Evolutionary conservation across 2,888 invertebrate genomes (phyloP), one percentile per base, ranked within the genome.

Genomic region (Lepas anatifera): DNA sequence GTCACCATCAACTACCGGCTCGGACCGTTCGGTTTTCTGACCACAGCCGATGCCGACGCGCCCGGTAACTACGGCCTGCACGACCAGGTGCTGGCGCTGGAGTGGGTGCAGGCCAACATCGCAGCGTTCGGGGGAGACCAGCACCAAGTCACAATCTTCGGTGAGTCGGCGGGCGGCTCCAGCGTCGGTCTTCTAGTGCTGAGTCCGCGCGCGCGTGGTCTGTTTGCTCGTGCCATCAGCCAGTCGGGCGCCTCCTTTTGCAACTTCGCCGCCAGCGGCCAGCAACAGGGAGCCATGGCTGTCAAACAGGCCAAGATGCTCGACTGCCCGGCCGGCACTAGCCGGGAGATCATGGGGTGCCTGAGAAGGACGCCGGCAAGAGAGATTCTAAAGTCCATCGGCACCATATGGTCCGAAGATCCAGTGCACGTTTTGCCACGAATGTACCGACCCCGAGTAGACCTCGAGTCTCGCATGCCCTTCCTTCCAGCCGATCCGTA

Each of bases 311-410:
- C 66, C 1, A 39, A 13, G 39, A 4, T 41, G 39, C 3, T 41
- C 13, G 66, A 39, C 1, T 66, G 66, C 39, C 43, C 35, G 63
- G 82, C 84, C 71, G 58, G 63, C 43, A 67, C 52, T 37, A 48
- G 58, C n/a, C 71, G 63, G 70, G 83, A 88, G 73, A 91, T 91
- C 11, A 89, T 93, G 88, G 88, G 88, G 73, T 93, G 93, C 78
- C 89, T 93, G 90, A 84, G 92, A 48, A 87, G 88, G n/a, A 89
- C 92, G n/a, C 92, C 92, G 77, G 89, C 92, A 10, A 90, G 89
- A 79, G 90, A 88, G 67, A 80, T 90, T 35, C 86, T 87, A 1
- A 80, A 8, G 18, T 6, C 22, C 32, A 6, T 35, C 3, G 6
- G 2, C 8, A 16, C 25, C 11, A 2, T 58, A 22, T 2, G 2